phyloP scores from a whole-genome alignment of 2,888 invertebrate genomes.

The Aleiodes testaceus region DNA sequence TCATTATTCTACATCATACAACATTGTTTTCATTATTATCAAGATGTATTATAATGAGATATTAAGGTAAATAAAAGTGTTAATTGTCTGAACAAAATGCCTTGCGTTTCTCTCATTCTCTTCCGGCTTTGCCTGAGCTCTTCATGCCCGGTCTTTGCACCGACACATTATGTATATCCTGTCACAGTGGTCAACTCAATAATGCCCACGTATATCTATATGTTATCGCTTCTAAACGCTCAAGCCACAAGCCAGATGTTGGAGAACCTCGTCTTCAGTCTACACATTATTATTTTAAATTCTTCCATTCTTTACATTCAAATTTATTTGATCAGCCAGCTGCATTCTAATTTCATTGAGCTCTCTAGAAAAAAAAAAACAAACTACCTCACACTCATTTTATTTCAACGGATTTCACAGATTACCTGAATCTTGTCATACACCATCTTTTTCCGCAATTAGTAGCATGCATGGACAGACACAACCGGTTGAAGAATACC shows the following conservation, averaged over 20 bases:
- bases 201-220: constrained; percentile 18
- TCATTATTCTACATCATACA: background rate
- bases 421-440: constrained; percentile 4
- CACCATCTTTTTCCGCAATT: constrained; percentile 26
- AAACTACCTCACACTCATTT: background rate
- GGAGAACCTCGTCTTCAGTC: background rate
- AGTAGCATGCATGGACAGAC: constrained; percentile 8
- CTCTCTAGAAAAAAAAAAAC: background rate
- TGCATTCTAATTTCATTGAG: constrained; percentile 21
- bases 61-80: background rate
- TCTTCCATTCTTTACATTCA: constrained; percentile 5
- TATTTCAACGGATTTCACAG: constrained; percentile 22
- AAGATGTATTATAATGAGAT: constrained; percentile 4
- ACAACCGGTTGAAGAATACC: constrained; percentile 10
- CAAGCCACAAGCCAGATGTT: constrained; percentile 71
- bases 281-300: constrained; percentile 18
- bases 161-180: constrained; percentile 20
- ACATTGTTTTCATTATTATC: background rate
- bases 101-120: constrained; percentile 13
- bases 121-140: constrained; percentile 23
- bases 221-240: constrained; percentile 63
- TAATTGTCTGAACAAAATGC: constrained; percentile 20
- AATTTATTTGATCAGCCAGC: constrained; percentile 1
- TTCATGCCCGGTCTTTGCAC: background rate
- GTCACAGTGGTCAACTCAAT: constrained; percentile 2